Conservation (phyloP, 1,140 invertebrate genomes). For the Condylostylus longicornis region DNA sequence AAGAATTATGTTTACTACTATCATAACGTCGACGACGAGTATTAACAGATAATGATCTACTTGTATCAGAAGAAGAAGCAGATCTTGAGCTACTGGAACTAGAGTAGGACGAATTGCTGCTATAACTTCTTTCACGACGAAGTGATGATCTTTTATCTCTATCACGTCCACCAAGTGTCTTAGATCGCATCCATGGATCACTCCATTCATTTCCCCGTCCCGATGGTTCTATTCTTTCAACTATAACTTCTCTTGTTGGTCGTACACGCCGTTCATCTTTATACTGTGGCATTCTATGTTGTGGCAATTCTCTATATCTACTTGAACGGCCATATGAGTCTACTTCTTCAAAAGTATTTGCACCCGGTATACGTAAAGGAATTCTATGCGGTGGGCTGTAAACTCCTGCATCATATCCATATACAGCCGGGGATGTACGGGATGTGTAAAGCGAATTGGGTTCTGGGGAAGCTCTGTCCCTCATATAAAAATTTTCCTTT, state of each 20-base stretch:
- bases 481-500: constrained; percentile 70
- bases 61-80: constrained; percentile 28
- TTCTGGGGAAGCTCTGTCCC: constrained; percentile 28
- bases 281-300: constrained; percentile 31
- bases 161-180: constrained; percentile 43
- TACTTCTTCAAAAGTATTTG: constrained; percentile 22
- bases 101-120: constrained; percentile 51
- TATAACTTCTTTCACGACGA: constrained; percentile 31
- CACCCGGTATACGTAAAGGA: constrained; percentile 12
- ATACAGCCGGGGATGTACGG: too few species aligned
- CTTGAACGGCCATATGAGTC: constrained; percentile 26
- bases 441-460: too few species aligned
- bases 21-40: constrained; percentile 21
- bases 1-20: constrained; percentile 17
- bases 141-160: constrained; percentile 23
- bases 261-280: constrained; percentile 40
- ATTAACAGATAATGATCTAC: constrained; percentile 24
- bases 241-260: constrained; percentile 60
- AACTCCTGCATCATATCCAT: constrained; percentile 6
- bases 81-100: constrained; percentile 39
- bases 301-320: constrained; percentile 26
- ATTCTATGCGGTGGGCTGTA: constrained; percentile 23
- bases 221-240: constrained; percentile 48
- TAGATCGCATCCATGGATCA: constrained; percentile 80
- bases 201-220: constrained; percentile 72